Percentiles rank a stretch among this genome's conserved stretches.
Evolutionary conservation across 2,797 vertebrate genomes (phyloP).

Genomic region (Pipistrellus kuhlii): DNA sequence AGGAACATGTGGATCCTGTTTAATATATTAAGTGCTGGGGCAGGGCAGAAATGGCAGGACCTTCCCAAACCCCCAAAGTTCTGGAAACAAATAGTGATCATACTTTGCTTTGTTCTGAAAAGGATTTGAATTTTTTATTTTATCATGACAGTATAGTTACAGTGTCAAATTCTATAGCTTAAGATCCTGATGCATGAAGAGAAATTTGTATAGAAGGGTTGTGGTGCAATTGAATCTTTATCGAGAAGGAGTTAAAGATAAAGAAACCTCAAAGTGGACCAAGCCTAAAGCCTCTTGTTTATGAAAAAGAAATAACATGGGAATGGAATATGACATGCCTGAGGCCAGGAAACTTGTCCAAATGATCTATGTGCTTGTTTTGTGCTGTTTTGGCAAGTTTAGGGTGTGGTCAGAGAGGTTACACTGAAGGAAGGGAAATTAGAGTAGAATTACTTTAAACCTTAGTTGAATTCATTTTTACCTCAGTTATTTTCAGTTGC

Average conservation of each 20-base stretch:
- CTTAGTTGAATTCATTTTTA: slow-evolving; percentile 52
- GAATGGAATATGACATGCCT: not conserved
- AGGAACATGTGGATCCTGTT: not conserved
- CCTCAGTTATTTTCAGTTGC: not conserved
- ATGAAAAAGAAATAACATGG: slow-evolving; percentile 29
- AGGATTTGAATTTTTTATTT: slow-evolving; percentile 3
- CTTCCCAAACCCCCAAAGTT: not conserved
- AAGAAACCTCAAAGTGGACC: not conserved
- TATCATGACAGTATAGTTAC: slow-evolving; percentile 30
- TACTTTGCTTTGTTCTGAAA: slow-evolving; percentile 37
- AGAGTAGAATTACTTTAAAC: not conserved
- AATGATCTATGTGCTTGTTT: slow-evolving; percentile 18
- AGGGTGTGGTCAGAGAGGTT: not conserved
- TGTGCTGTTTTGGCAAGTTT: slow-evolving; percentile 17
- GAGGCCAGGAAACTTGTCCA: not conserved
- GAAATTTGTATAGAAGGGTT: slow-evolving; percentile 51
- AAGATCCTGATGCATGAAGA: not conserved
- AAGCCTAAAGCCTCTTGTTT: not conserved
- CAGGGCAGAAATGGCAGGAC: not conserved
- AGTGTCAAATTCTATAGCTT: not conserved
- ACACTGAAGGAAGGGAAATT: not conserved
- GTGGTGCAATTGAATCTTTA: not conserved
- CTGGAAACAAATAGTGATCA: slow-evolving; percentile 23
- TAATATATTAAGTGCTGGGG: not conserved
- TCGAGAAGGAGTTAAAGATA: slow-evolving; percentile 7